phyloP scores from a whole-genome alignment of 2,888 invertebrate genomes.

The Acanthosoma haemorrhoidale region DNA sequence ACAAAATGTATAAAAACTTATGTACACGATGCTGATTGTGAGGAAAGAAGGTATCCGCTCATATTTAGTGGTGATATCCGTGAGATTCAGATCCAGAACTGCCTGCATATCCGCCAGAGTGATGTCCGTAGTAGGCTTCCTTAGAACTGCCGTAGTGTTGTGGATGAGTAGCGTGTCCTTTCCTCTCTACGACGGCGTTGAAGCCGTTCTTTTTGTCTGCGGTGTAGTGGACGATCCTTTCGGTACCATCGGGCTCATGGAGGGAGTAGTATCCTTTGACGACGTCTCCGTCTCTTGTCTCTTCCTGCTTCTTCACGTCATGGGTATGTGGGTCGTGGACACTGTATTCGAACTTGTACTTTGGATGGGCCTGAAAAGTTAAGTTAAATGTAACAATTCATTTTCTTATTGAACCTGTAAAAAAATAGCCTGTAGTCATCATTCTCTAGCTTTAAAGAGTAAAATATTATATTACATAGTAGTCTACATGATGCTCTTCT shows the following conservation, averaged over 20 bases:
- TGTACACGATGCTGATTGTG: background rate
- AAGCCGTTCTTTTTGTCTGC: conserved; percentile 38
- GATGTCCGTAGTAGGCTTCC: background rate
- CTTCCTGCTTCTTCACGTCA: conserved; percentile 49
- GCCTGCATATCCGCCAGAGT: background rate
- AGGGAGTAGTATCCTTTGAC: conserved; percentile 48
- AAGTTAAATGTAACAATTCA: background rate
- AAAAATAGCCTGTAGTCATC: background rate
- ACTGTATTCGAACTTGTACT: conserved; percentile 46
- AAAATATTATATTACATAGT: background rate
- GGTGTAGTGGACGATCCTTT: conserved; percentile 42
- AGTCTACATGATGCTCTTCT: conserved; percentile 20
- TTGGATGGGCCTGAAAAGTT: background rate
- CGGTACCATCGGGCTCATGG: conserved; percentile 40
- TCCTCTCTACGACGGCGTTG: conserved; percentile 33
- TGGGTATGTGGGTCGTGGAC: conserved; percentile 49
- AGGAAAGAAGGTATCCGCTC: too few relatives aligned
- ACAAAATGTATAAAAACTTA: background rate
- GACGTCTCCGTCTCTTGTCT: conserved; percentile 48
- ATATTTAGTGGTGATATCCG: background rate
- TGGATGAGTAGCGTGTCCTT: conserved; percentile 36
- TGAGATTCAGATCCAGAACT: background rate
- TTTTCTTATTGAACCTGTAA: background rate
- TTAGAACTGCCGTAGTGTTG: conserved; percentile 25
- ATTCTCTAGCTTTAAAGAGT: background rate